A percentile compares a stretch with the other conserved stretches of the same genome.
Evolutionary conservation across 2,113 vertebrate species (phyloP).

Genomic region (Triplophysa siluroides): DNA sequence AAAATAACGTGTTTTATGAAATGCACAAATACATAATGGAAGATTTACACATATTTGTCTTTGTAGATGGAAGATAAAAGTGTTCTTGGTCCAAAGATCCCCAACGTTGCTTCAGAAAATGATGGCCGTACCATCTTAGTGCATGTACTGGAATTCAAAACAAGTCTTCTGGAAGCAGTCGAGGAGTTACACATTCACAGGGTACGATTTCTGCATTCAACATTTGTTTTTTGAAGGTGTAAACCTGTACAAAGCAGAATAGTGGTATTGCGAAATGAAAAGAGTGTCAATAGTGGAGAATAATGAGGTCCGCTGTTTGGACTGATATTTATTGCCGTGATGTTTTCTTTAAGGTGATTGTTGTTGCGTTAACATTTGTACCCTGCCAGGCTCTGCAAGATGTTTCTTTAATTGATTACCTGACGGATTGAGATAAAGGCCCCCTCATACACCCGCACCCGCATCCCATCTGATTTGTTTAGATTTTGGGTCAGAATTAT

Average conservation of each 20-base stretch:
- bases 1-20: background rate
- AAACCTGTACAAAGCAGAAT: background rate
- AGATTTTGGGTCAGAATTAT: background rate
- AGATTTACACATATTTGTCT: slow-evolving; percentile 15
- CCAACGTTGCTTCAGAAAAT: slow-evolving; percentile 58
- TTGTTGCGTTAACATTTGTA: background rate
- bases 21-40: background rate
- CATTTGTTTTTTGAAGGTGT: background rate
- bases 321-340: background rate
- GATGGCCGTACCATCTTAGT: slow-evolving; percentile 80
- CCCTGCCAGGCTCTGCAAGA: background rate
- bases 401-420: background rate
- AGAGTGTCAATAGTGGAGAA: too few relatives aligned
- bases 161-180: slow-evolving; percentile 81
- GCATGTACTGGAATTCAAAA: slow-evolving; percentile 86
- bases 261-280: background rate
- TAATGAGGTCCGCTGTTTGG: too few relatives aligned
- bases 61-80: slow-evolving; percentile 37
- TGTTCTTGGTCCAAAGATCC: slow-evolving; percentile 44
- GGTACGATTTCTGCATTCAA: slow-evolving; percentile 67
- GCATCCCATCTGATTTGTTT: background rate
- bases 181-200: slow-evolving; percentile 89
- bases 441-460: background rate
- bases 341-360: background rate
- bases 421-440: background rate